phyloP scores from a whole-genome alignment of 2,888 invertebrate species.

The Acleris emargana region DNA sequence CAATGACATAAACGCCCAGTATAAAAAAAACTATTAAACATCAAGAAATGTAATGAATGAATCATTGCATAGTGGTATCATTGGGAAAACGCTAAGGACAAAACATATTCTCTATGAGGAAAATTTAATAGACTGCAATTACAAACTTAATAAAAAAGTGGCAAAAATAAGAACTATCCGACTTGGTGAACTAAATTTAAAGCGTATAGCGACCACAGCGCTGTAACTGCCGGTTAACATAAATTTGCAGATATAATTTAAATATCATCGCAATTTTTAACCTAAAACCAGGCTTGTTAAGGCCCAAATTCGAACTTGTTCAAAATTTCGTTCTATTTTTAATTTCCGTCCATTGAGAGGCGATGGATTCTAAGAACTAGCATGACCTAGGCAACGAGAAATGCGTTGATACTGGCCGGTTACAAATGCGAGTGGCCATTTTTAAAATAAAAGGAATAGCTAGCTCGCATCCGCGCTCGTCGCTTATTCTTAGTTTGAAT shows the following conservation, averaged over 20 bases:
- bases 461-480: neutral
- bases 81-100: too few species aligned
- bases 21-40: too few species aligned
- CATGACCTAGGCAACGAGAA: conserved; percentile 48
- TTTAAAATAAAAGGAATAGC: conserved; percentile 10
- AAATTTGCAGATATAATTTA: neutral
- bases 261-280: neutral
- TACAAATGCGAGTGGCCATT: neutral
- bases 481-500: too few species aligned
- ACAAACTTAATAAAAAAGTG: too few species aligned
- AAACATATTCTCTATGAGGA: too few species aligned
- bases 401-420: conserved; percentile 37
- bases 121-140: too few species aligned
- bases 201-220: neutral
- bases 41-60: too few species aligned
- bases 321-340: neutral
- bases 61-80: too few species aligned
- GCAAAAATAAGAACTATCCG: neutral
- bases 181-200: neutral
- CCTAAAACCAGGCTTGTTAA: neutral
- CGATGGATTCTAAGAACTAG: conserved; percentile 24
- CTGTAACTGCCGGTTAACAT: neutral
- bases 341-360: neutral
- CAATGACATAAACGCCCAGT: too few species aligned
- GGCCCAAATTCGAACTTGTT: neutral